A percentile compares a stretch with the other conserved stretches of the same genome.
Evolutionary conservation across 2,797 vertebrate genomes (phyloP).

Genomic region (Apogon hyalosoma): DNA sequence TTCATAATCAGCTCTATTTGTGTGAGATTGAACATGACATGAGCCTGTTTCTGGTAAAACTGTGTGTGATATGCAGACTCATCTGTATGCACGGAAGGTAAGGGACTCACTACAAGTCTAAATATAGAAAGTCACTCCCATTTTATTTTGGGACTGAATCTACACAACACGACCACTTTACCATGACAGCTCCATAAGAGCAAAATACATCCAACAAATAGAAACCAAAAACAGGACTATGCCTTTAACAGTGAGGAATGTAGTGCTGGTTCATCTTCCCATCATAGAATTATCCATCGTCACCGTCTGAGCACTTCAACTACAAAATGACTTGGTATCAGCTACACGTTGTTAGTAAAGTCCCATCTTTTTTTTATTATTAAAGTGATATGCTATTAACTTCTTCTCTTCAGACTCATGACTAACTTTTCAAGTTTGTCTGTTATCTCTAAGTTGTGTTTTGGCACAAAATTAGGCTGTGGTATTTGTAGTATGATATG

Average conservation of each 20-base stretch:
- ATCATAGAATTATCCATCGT: background rate
- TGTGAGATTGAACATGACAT: background rate
- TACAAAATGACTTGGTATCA: constrained; percentile 52
- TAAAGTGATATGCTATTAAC: constrained; percentile 19
- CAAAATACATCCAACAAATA: constrained; percentile 51
- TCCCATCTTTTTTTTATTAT: constrained; percentile 25
- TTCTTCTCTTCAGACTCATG: constrained; percentile 15
- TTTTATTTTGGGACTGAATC: constrained; percentile 45
- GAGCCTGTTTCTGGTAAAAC: constrained; percentile 27
- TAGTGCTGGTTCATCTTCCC: constrained; percentile 64
- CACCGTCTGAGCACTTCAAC: constrained; percentile 19
- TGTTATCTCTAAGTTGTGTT: constrained; percentile 30
- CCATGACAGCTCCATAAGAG: constrained; percentile 35
- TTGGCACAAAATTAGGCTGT: constrained; percentile 61
- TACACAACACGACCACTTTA: constrained; percentile 22
- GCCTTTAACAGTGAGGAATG: constrained; percentile 74
- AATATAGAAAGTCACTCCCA: constrained; percentile 8
- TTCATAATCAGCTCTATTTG: constrained; percentile 17
- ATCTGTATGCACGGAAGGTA: constrained; percentile 13
- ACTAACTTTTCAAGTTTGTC: constrained; percentile 2
- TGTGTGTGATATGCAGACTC: constrained; percentile 30
- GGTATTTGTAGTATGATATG: constrained; percentile 37
- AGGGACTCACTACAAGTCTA: background rate
- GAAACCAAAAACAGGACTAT: constrained; percentile 42
- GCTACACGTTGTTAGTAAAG: constrained; percentile 49